Base-by-base conservation (phyloP, 2,797 vertebrate genomes). In the Todus mexicanus region DNA sequence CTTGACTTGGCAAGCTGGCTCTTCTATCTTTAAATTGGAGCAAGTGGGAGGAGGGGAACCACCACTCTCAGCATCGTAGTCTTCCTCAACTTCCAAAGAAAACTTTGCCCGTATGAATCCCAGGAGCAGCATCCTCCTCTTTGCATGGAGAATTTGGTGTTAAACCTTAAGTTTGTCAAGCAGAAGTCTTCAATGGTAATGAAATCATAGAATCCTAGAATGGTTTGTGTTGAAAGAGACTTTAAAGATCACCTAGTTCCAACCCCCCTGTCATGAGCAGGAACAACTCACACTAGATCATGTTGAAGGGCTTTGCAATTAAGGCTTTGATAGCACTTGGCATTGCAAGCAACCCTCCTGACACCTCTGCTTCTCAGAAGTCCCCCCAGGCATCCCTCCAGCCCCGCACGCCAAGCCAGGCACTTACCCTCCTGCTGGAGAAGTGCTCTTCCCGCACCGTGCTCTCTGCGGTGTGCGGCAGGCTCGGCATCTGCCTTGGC, bases 391-490 rank as follows among this genome's bases (percentile, higher is more conserved):
- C 63, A 69, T 1, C 29, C 35, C 56, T 59, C 15, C 7, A 2
- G 18, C 7, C 35, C 35, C 6, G 1, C n/a, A 54, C 8, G 15
- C 5, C 2, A 14, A 51, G 74, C 15, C 0, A 1, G 65, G 75
- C 3, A 84, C 97, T 71, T 70, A 99, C 99, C 98, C 98, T 98
- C 82, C 98, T 98, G 68, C 99, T 98, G 53, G 98, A 99, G 65
- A 98, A 98, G 63, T 99, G 98, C 29, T 98, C 99, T 72, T 99
- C 99, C 78, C 98, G 93, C 73, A 96, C 98, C 7, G 98, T 97
- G 47, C 98, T 98, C 43, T 99, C 99, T 1, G 98, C 97, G 0
- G 98, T 98, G 74, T 98, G 96, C 1, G 99, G 99, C n/a, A 99
- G 97, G 53, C 94, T 98, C 0, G 99, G 99, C 95, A 99, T 99